phyloP scores from a whole-genome alignment of 2,888 invertebrate genomes.

The Drosophila multiciliata region DNA sequence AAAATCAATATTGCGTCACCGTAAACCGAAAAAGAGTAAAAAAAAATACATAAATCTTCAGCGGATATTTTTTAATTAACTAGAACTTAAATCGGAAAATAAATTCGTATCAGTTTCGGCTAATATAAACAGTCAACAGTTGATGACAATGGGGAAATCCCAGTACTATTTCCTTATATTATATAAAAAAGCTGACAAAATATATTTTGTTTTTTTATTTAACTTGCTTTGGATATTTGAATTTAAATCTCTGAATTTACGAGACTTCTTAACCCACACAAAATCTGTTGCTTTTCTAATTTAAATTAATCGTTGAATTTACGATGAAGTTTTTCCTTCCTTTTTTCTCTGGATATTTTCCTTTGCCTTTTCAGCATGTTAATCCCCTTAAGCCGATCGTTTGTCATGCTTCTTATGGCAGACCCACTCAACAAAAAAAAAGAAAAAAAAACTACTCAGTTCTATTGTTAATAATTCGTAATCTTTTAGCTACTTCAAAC shows the following conservation, averaged over 20 bases:
- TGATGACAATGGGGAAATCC: not conserved
- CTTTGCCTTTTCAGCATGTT: conserved; percentile 25
- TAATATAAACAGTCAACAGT: not conserved
- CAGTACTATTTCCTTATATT: not conserved
- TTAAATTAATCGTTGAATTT: conserved; percentile 46
- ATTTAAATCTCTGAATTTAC: conserved; percentile 2
- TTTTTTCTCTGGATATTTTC: not conserved
- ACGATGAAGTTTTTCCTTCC: conserved; percentile 23
- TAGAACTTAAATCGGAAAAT: not conserved
- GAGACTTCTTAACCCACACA: not conserved
- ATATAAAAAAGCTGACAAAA: not conserved
- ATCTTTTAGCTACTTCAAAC: conserved; percentile 35
- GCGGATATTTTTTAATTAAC: not conserved
- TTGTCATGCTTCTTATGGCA: conserved; percentile 50
- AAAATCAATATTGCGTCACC: not conserved
- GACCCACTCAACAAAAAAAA: conserved; percentile 5
- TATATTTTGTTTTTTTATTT: not conserved
- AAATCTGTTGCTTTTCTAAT: conserved; percentile 7
- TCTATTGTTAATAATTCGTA: conserved; percentile 52
- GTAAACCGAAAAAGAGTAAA: not conserved
- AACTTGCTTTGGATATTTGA: not conserved
- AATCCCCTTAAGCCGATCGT: conserved; percentile 55
- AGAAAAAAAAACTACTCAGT: conserved; percentile 25
- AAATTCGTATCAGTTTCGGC: not conserved
- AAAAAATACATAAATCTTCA: not conserved